A percentile compares a stretch with the other conserved stretches of the same genome.
Evolutionary conservation across 2,888 invertebrate genomes (phyloP).

Genomic region (Tubulanus polymorphus): DNA sequence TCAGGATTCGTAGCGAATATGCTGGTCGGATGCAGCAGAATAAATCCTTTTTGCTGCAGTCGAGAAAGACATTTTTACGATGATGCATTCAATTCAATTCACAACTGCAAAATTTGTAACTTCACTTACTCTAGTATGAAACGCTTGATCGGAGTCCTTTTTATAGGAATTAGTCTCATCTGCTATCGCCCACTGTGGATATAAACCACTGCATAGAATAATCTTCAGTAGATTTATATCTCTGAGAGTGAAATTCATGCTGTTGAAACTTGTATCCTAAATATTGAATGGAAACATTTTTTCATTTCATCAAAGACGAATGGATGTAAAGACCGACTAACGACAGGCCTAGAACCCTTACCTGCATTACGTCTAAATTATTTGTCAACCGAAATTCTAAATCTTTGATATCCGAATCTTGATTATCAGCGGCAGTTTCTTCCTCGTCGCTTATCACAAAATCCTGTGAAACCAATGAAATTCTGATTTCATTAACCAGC

Average conservation of each 20-base stretch:
- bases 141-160: conserved; percentile 57
- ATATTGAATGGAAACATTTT: background rate
- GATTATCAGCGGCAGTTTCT: conserved; percentile 58
- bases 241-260: conserved; percentile 37
- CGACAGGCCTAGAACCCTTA: background rate
- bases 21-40: conserved; percentile 85
- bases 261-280: conserved; percentile 39
- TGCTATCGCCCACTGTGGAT: conserved; percentile 91
- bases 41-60: conserved; percentile 77
- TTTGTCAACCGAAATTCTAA: conserved; percentile 81
- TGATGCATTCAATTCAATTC: background rate
- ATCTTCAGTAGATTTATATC: conserved; percentile 55
- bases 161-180: conserved; percentile 92
- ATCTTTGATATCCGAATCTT: conserved; percentile 72
- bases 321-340: background rate
- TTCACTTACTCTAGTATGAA: conserved; percentile 54
- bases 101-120: background rate
- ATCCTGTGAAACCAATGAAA: conserved; percentile 18
- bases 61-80: no score
- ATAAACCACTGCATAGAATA: conserved; percentile 86
- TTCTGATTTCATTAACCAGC: no score
- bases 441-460: conserved; percentile 46
- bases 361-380: conserved; percentile 61
- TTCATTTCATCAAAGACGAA: background rate
- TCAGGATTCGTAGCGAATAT: conserved; percentile 81